Evolutionary conservation across 2,888 invertebrate species (phyloP), one percentile per base, ranked within the genome.

Genomic region (Diploptera punctata): DNA sequence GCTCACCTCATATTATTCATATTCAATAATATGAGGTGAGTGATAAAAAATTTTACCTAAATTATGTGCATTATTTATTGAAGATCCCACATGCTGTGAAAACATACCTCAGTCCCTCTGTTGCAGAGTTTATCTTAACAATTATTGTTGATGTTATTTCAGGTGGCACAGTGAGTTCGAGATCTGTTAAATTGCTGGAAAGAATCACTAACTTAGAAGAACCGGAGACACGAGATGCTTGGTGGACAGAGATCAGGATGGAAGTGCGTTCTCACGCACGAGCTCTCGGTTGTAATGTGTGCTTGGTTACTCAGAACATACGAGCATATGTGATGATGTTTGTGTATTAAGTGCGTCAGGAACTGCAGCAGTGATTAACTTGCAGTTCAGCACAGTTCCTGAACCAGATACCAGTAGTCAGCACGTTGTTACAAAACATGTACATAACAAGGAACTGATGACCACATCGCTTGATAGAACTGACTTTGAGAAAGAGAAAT

Each of bases 231-330:
- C 87, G 98, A 52, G 97, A 98, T 79, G 92, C 93, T 1, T 98
- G 98, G 97, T 99, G 99, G 98, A 95, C 93, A 0, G 98, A 99
- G 84, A 87, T 99, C 26, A 86, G 99, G 67, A 96, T 96, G 82
- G 99, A 99, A 86, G 92, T 99, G 72, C 88, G 97, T 0, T 96
- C 98, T 2, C 98, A 99, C 82, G 95, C 96, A 4, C 86, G 95
- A 47, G 93, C 97, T 1, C 85, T 99, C 75, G 93, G 94, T 13
- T 99, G 99, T 79, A 97, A 97, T 82, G 95, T 97, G 95, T 99
- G 61, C 85, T 99, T 49, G 98, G 96, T 0, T 99, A 99, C 83
- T 87, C 88, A n/a, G 99, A 99, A 85, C 89, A 91, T 38, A 93
- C 97, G 0, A 92, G 94, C 75, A 97, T 99, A 78, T 95, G 95